Evolutionary conservation across 2,797 vertebrate species (phyloP), one percentile per base, ranked within the genome.

Genomic region (Todus mexicanus): DNA sequence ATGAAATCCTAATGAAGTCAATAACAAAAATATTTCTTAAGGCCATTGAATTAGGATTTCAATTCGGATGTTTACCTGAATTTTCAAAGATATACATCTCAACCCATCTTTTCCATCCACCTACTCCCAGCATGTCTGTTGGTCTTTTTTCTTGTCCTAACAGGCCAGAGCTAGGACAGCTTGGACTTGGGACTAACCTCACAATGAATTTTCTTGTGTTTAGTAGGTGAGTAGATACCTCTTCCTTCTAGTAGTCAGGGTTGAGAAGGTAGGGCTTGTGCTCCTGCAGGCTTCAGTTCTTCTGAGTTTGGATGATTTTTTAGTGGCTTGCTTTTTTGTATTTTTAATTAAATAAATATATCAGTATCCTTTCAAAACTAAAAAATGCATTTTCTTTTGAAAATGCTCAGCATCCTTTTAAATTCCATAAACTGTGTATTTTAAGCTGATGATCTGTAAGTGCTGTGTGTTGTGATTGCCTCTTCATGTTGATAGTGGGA

Each of bases 61-160:
- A 88, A 16, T 75, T 92, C 48, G 82, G 60, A 50, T 64, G 14
- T 91, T 86, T 76, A 78, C 64, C 59, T 93, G 70, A 84, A 65
- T 38, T 78, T 91, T 89, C 73, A 81, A 79, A 91, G 66, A 88
- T 38, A 37, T 27, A 15, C 42, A 42, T 84, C 73, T 92, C 80
- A 93, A 63, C 16, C 27, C 61, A 54, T 68, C 70, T 81, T 88
- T 92, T 81, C n/a, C 31, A 66, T 91, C 84, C 81, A 50, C 54
- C 73, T 87, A 74, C 60, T 96, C 84, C 95, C 70, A 95, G 91
- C 89, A 72, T 87, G 87, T 96, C 66, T 93, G 89, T 95, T 94
- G 90, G 92, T 95, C 82, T 96, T 88, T 95, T 93, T 95, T 91
- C 91, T 96, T 96, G 92, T 96, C 63, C 94, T 96, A 94, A 94